Evolutionary conservation across 2,113 vertebrate species (phyloP).

Genomic region (Xiphias gladius): DNA sequence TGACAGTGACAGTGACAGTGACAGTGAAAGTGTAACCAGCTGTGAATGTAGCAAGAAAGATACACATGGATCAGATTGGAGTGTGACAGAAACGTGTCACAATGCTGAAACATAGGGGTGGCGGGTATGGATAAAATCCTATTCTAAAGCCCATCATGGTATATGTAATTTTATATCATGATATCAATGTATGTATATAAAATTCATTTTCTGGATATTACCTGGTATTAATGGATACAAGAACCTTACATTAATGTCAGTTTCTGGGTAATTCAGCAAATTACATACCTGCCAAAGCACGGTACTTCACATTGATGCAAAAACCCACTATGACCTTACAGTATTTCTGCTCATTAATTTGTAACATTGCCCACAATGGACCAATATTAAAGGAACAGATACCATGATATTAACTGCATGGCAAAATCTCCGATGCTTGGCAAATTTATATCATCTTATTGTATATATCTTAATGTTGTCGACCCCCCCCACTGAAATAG

Average conservation of each 20-base stretch:
- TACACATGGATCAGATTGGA: not conserved
- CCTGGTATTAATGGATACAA: not conserved
- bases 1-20: too few relatives aligned
- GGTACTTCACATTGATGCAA: not conserved
- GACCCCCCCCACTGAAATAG: not conserved
- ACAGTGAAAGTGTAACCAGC: conserved; percentile 11
- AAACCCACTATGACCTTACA: too few relatives aligned
- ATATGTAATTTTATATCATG: not conserved
- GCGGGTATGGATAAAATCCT: not conserved
- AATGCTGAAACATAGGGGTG: not conserved
- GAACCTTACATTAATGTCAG: not conserved
- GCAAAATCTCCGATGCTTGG: not conserved
- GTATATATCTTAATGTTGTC: too few relatives aligned
- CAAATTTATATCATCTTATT: not conserved
- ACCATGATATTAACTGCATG: not conserved
- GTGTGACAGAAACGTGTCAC: not conserved
- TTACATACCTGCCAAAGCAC: not conserved
- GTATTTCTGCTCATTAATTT: not conserved
- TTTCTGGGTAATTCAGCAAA: not conserved
- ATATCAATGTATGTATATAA: not conserved
- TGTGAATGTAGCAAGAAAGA: not conserved
- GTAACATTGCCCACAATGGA: not conserved
- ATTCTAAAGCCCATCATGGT: not conserved
- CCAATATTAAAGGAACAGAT: not conserved
- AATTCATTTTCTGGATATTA: too few relatives aligned